Evolutionary conservation across 2,797 vertebrate genomes (phyloP).

Genomic region (Pantherophis vulpinus): DNA sequence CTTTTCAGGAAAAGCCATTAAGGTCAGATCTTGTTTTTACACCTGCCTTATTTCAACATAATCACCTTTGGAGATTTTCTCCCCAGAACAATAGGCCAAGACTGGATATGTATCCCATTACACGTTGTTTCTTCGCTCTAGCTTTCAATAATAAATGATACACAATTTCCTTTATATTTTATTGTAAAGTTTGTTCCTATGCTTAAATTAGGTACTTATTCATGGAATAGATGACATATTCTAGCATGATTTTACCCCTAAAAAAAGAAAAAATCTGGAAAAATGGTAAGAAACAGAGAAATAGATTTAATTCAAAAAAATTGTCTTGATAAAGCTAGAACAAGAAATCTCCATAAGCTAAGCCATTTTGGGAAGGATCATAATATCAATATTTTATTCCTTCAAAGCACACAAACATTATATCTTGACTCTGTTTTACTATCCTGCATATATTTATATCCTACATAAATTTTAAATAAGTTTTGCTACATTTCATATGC

Average conservation of each 20-base stretch:
- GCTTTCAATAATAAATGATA: constrained; percentile 41
- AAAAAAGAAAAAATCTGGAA: neutral
- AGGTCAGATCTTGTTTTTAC: constrained; percentile 44
- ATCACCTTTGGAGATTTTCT: constrained; percentile 26
- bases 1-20: constrained; percentile 38
- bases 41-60: constrained; percentile 44
- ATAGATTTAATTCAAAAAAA: neutral
- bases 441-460: neutral
- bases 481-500: neutral
- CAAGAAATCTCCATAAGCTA: neutral
- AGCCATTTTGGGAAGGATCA: neutral
- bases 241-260: constrained; percentile 14
- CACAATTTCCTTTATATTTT: neutral
- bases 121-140: constrained; percentile 35
- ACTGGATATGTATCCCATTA: constrained; percentile 23
- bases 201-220: neutral
- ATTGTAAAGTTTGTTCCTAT: constrained; percentile 21
- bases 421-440: neutral
- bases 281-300: neutral
- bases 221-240: neutral
- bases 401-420: neutral
- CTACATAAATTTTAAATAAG: neutral
- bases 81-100: constrained; percentile 49
- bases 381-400: neutral
- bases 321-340: neutral